Conservation (phyloP, 1,140 invertebrate species). For the Hylyphantes graminicola region DNA sequence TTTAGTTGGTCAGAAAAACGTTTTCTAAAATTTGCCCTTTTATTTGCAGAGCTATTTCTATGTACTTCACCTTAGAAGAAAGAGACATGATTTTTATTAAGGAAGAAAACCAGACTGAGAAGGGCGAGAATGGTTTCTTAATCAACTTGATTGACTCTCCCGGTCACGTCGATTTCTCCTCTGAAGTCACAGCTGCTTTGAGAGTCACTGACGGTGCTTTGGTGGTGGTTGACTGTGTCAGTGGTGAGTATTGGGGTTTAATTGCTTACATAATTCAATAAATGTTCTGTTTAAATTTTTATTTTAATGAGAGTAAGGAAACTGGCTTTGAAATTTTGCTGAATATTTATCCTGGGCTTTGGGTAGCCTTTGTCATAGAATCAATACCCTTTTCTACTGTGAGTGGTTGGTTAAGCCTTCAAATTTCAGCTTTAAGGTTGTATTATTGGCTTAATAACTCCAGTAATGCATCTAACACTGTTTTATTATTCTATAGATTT, state of each 20-base stretch:
- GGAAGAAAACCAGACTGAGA: conserved; percentile 64
- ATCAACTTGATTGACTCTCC: conserved; percentile 77
- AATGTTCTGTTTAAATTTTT: background rate
- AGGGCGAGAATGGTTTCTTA: conserved; percentile 71
- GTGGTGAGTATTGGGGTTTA: conserved; percentile 66
- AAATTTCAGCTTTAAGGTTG: no score
- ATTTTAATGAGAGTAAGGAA: background rate
- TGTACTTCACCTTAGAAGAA: conserved; percentile 72
- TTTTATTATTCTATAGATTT: no score
- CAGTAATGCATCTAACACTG: no score
- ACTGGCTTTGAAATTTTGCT: background rate
- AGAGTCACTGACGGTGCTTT: conserved; percentile 76
- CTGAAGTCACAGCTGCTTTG: conserved; percentile 75
- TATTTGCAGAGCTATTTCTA: conserved; percentile 71
- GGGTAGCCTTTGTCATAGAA: no score
- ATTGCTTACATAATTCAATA: background rate
- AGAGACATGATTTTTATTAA: conserved; percentile 69
- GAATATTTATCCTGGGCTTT: background rate
- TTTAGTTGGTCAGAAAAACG: background rate
- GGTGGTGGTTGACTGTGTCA: conserved; percentile 75
- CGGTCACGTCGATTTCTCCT: conserved; percentile 76
- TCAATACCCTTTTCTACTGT: no score
- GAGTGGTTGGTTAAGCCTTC: no score
- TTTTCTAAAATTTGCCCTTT: background rate
- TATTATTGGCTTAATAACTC: no score